Conservation (phyloP, 2,888 invertebrate genomes). For the Sepiola atlantica region DNA sequence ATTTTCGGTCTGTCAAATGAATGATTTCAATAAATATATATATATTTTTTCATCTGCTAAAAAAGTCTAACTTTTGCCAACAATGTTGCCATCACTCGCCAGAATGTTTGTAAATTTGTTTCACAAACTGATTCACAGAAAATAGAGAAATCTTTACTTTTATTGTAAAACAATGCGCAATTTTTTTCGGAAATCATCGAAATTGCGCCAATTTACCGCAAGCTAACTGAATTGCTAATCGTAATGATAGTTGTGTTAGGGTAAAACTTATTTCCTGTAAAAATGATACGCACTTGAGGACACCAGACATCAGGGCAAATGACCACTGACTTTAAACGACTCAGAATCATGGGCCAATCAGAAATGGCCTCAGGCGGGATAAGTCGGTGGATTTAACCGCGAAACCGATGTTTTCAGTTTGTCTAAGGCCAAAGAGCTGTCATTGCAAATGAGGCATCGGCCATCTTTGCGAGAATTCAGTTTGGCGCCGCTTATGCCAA, state of each 20-base stretch:
- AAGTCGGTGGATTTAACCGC: neutral
- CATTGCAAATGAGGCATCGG: neutral
- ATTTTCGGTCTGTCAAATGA: too few species aligned
- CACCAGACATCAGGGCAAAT: neutral
- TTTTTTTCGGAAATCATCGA: neutral
- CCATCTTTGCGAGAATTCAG: neutral
- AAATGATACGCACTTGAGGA: neutral
- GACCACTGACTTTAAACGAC: neutral
- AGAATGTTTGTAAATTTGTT: too few species aligned
- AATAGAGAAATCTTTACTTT: too few species aligned
- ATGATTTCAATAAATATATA: too few species aligned
- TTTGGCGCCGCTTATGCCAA: neutral
- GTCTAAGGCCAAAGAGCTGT: neutral
- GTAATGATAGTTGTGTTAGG: neutral
- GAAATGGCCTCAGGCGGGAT: neutral
- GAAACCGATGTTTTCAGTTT: neutral
- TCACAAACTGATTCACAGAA: too few species aligned
- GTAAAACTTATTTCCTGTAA: neutral
- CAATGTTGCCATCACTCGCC: too few species aligned
- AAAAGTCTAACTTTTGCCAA: too few species aligned
- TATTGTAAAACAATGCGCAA: too few species aligned
- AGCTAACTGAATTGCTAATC: neutral
- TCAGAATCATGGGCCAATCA: neutral
- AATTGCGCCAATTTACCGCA: neutral
- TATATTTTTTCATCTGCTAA: too few species aligned